Evolutionary conservation across 2,113 vertebrate species (phyloP), one percentile per base, ranked within the genome.

Genomic region (Nannospalax galili): DNA sequence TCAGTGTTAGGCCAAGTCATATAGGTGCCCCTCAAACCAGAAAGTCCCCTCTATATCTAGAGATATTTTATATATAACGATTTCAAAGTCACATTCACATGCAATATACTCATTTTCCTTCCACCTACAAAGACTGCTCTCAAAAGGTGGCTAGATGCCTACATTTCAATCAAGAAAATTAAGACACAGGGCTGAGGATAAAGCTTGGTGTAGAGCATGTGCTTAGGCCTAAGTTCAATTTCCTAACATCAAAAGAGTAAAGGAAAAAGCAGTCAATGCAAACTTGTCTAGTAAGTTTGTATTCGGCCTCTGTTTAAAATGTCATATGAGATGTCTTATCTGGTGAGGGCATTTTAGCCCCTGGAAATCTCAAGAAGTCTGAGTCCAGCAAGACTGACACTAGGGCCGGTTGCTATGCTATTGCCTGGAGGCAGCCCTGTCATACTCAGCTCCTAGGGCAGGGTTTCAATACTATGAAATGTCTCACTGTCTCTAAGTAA

Each of bases 351-450:
- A 40, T 84, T 62, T 90, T 52, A 85, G 52, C 17, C n/a, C 20
- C 52, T 60, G 12, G 81, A 89, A 86, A 74, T 52, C 35, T 12
- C 22, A 14, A 2, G 30, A 10, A 45, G 52, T 35, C 37, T 40
- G 45, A 16, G 14, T 65, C 16, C 30, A 37, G 9, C 0, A 4
- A 16, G 1, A 72, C 32, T 17, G 35, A 80, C 85, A 56, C 26
- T 0, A 60, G n/a, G 12, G 12, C 17, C 17, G 11, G 22, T 26
- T 4, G 48, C 48, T n/a, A 93, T 65, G 0, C 1, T 84, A 1
- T 91, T 95, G 80, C 96, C 84, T 96, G 97, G 95, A 2, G 94
- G 95, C 96, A 98, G 95, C 96, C 97, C 62, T 84, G 72, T 52
- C 0, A 19, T 94, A 14, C 58, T 40, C 77, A 42, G 16, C 3